phyloP scores from a whole-genome alignment of 1,140 invertebrate species.

The Orchesella cincta region DNA sequence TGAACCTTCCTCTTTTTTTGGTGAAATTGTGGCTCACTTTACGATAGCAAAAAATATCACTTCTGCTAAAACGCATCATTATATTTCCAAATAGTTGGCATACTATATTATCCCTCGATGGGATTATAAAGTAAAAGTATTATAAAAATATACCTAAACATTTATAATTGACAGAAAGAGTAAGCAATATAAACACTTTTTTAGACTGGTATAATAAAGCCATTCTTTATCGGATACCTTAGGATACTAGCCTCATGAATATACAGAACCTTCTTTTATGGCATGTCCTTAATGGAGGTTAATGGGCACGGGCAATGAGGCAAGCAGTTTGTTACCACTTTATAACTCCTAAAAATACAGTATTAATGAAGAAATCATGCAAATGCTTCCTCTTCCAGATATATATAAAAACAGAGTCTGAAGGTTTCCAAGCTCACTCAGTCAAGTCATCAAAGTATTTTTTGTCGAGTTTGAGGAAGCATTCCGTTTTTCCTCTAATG shows the following conservation, averaged over 20 bases:
- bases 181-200: background rate
- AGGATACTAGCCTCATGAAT: background rate
- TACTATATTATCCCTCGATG: no score
- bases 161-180: no score
- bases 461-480: background rate
- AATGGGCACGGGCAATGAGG: background rate
- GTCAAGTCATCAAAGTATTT: background rate
- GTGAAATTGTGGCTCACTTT: background rate
- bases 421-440: background rate
- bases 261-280: background rate
- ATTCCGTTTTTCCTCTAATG: no score
- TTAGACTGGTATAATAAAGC: background rate
- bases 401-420: background rate
- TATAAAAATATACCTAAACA: no score
- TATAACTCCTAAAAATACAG: background rate
- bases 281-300: background rate
- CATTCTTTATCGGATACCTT: background rate
- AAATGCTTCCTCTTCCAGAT: conserved; percentile 1
- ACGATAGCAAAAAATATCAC: no score
- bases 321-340: background rate
- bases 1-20: background rate
- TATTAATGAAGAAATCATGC: conserved; percentile 26
- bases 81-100: no score
- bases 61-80: no score
- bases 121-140: no score